A percentile compares a stretch with the other conserved stretches of the same genome.
Evolutionary conservation across 2,888 invertebrate species (phyloP).

Genomic region (Dinocampus coccinellae): DNA sequence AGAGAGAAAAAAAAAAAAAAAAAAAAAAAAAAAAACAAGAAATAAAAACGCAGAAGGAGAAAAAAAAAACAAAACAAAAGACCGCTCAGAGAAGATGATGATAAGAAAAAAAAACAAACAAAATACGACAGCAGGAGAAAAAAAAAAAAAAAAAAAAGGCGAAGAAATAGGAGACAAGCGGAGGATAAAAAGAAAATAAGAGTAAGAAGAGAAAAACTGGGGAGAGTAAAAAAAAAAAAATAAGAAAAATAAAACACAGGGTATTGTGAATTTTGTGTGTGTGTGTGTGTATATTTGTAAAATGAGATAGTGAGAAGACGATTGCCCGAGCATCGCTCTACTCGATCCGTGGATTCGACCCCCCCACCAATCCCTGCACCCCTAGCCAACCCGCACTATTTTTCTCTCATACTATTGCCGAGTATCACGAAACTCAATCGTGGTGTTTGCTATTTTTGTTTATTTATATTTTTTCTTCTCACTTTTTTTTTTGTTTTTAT

Average conservation of each 20-base stretch:
- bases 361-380: too few relatives aligned
- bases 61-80: slow-evolving; percentile 10
- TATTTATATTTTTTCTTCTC: too few relatives aligned
- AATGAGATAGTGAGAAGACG: slow-evolving; percentile 7
- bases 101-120: slow-evolving; percentile 15
- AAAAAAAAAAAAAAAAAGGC: not conserved
- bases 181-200: not conserved
- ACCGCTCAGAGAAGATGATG: not conserved
- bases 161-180: too few relatives aligned
- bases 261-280: too few relatives aligned
- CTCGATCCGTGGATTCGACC: not conserved
- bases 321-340: not conserved
- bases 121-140: slow-evolving; percentile 7
- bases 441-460: not conserved
- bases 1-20: slow-evolving; percentile 23
- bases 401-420: not conserved
- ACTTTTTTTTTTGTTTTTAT: too few relatives aligned
- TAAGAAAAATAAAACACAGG: not conserved
- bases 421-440: not conserved
- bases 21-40: slow-evolving; percentile 20
- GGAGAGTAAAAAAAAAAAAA: not conserved
- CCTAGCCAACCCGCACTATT: too few relatives aligned
- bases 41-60: not conserved
- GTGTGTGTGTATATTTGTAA: too few relatives aligned
- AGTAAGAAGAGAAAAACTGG: not conserved